phyloP scores from a whole-genome alignment of 1,140 invertebrate species.

The Metopolophium dirhodum region DNA sequence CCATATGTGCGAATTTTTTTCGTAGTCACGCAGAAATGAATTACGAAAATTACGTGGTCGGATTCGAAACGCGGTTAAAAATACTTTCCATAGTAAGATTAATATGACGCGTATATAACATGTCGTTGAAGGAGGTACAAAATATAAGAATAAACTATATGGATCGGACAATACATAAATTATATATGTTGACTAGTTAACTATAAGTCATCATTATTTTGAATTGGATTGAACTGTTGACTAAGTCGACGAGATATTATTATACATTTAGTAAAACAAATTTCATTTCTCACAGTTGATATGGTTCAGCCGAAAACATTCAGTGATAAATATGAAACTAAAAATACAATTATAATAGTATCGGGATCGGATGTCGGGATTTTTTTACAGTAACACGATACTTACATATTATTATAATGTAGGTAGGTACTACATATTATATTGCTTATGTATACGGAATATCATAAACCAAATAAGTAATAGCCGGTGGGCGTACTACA shows the following conservation, averaged over 20 bases:
- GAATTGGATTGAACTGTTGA: background rate
- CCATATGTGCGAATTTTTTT: background rate
- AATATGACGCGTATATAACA: no score
- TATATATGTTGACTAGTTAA: background rate
- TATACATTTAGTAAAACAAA: background rate
- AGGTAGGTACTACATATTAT: background rate
- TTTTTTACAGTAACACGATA: background rate
- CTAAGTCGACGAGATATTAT: background rate
- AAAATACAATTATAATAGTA: slow-evolving; percentile 19
- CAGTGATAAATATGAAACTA: background rate
- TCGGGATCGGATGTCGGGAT: background rate
- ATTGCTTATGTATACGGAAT: background rate
- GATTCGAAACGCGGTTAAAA: background rate
- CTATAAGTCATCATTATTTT: background rate
- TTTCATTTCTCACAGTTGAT: background rate
- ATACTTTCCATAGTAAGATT: background rate
- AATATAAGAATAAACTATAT: background rate
- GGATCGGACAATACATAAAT: background rate
- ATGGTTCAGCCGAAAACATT: background rate
- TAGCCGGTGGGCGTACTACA: background rate
- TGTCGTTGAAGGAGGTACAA: background rate
- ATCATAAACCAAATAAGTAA: slow-evolving; percentile 27
- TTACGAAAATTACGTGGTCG: no score
- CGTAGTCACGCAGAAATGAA: background rate
- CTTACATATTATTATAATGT: background rate